phyloP scores from a whole-genome alignment of 2,888 invertebrate genomes.

The Andricus curvator region DNA sequence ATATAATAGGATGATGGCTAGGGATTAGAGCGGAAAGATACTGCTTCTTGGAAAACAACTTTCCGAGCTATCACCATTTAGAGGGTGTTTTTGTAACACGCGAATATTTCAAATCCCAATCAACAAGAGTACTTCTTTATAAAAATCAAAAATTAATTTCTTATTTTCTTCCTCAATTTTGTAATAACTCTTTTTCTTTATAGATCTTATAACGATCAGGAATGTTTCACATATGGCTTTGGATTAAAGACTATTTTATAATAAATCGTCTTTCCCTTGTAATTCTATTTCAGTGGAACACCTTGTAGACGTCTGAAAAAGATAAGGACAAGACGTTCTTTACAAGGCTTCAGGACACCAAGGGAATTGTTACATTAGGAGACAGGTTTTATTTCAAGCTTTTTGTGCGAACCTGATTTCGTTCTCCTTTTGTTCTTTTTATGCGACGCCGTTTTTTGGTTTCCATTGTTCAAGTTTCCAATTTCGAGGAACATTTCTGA shows the following conservation, averaged over 20 bases:
- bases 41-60: constrained; percentile 8
- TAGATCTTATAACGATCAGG: no score
- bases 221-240: background rate
- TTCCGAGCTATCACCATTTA: background rate
- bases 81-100: background rate
- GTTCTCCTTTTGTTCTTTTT: constrained; percentile 3
- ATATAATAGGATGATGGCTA: constrained; percentile 17
- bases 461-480: constrained; percentile 19
- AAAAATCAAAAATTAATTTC: background rate
- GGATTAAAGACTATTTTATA: background rate
- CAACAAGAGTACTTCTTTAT: background rate
- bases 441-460: background rate
- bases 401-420: constrained; percentile 23
- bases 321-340: constrained; percentile 27
- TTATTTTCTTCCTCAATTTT: background rate
- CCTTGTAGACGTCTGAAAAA: constrained; percentile 16
- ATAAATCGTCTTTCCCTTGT: background rate
- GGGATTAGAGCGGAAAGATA: constrained; percentile 19
- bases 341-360: constrained; percentile 32
- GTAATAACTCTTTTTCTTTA: background rate
- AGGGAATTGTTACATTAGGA: constrained; percentile 35
- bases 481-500: background rate
- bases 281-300: background rate
- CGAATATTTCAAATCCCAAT: background rate
- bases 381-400: constrained; percentile 36